Base-by-base conservation (phyloP, 1,140 invertebrate genomes). In the Tribolium castaneum region DNA sequence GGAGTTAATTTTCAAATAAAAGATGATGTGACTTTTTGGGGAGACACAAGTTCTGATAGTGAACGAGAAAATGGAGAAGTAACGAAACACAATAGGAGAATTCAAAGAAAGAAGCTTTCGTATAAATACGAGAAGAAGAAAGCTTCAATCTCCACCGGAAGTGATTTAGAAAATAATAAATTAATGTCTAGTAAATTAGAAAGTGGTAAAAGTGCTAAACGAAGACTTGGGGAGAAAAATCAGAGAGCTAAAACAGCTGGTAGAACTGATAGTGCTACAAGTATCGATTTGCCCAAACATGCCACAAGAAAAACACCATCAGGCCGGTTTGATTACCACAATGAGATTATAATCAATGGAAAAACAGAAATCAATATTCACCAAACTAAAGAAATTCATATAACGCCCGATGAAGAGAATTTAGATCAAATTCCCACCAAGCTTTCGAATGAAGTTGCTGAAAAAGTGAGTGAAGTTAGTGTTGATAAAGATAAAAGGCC, bases 11-110 rank as follows among this genome's bases (percentile, higher is more conserved):
- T 86, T 7, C 83, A 84, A 35, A 84, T 85, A 4, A 66, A 83
- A 22, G 83, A 86, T 50, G 84, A 86, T 51, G 80, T 84, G 0
- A 84, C 82, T 0, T 81, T 86, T 59, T 83, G 81, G 80, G 81
- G 83, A 3, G 84, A 81, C 14, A 80, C 79, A 6, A 84, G 80
- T 72, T 81, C 82, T 0, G 82, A 85, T 35, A 85, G 83, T 25
- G 84, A 86, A 70, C 45, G 78, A 6, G 83, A 84, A 71, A 81
- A 81, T 34, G 77, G 54, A 0, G 78, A 75, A 50, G 50, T 52
- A 14, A 54, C 51, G 7, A 80, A 76, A 7, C 80, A 77, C 19
- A 76, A 70, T 6, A 79, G 74, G 45, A 82, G 81, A 54, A 54
- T 76, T 0, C 77, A 81, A 12, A 81, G 72, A 54, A 82, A 80